phyloP scores from a whole-genome alignment of 2,888 invertebrate genomes.

The Agriotes lineatus region DNA sequence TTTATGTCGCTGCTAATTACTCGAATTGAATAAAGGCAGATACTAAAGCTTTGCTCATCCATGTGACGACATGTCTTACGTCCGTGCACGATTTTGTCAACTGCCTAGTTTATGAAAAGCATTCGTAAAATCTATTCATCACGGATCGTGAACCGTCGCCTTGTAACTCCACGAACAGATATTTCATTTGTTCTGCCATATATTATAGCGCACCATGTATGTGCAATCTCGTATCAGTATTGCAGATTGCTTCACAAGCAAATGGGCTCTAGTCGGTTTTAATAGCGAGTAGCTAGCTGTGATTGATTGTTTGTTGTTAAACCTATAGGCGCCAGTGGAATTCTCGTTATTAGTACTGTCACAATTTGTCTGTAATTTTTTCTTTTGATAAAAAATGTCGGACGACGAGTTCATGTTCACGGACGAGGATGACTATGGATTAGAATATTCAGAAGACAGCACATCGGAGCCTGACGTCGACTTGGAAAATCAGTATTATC shows the following conservation, averaged over 20 bases:
- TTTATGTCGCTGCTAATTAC: too few relatives aligned
- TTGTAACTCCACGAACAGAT: too few relatives aligned
- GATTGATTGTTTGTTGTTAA: background rate
- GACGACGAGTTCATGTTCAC: slow-evolving; percentile 96
- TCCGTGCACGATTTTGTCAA: too few relatives aligned
- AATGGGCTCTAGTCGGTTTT: background rate
- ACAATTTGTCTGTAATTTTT: background rate
- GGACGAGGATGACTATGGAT: slow-evolving; percentile 95
- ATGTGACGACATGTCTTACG: too few relatives aligned
- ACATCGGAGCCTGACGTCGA: slow-evolving; percentile 99
- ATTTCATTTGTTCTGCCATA: background rate
- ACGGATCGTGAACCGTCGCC: too few relatives aligned
- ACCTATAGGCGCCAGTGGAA: background rate
- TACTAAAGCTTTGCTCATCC: too few relatives aligned
- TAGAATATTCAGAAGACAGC: slow-evolving; percentile 99
- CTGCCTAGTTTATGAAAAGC: too few relatives aligned
- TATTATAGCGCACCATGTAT: too few relatives aligned
- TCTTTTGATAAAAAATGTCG: slow-evolving; percentile 41
- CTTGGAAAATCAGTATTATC: slow-evolving; percentile 99
- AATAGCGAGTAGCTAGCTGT: background rate
- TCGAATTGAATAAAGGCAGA: too few relatives aligned
- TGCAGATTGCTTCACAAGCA: background rate
- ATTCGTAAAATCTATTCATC: too few relatives aligned
- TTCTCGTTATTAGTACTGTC: background rate
- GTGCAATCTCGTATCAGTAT: too few relatives aligned